Base-by-base conservation (phyloP, 2,888 invertebrate species). In the Lepidonotus clava region DNA sequence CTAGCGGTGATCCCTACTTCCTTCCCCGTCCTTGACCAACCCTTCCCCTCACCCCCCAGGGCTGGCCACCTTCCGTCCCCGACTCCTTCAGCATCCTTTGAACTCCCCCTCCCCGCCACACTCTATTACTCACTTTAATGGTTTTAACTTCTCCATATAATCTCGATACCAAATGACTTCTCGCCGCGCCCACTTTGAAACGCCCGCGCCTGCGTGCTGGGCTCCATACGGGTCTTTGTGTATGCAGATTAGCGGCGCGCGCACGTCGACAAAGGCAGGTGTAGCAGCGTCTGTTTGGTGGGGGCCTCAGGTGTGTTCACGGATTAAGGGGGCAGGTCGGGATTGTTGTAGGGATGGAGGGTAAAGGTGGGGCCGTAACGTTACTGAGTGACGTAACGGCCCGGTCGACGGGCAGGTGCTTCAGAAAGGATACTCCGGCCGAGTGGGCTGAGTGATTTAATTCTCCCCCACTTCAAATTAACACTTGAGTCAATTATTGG, bases 251-350 rank as follows among this genome's bases (percentile, higher is more conserved):
- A 53, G 53, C 53, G n/a, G 11, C 11, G 53, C n/a, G 21, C 53
- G 53, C n/a, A 53, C 53, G 53, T 53, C 53, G 53, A 53, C 53
- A 53, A 53, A 53, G 53, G 53, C 53, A 53, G 53, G 53, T 53
- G 53, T 53, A n/a, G 53, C 18, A 18, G 53, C 53, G 53, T 53
- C n/a, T 53, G 53, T 53, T 53, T 53, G 56, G 24, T 5, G 24
- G 28, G 24, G 24, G 24, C 24, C 28, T 61, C 61, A 61, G 61
- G 61, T 61, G 61, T 24, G 61, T 61, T 61, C 1, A 2, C 28
- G 28, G 61, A 61, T 61, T 61, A 61, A n/a, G n/a, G 18, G 46
- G 18, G 8, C 8, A 6, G 46, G 61, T 32, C 28, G 8, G 61
- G 61, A 61, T 32, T 28, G 24, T 61, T 28, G 18, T 32, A 61